Base-by-base conservation (phyloP, 1,140 invertebrate genomes). In the Drosophila azteca region DNA sequence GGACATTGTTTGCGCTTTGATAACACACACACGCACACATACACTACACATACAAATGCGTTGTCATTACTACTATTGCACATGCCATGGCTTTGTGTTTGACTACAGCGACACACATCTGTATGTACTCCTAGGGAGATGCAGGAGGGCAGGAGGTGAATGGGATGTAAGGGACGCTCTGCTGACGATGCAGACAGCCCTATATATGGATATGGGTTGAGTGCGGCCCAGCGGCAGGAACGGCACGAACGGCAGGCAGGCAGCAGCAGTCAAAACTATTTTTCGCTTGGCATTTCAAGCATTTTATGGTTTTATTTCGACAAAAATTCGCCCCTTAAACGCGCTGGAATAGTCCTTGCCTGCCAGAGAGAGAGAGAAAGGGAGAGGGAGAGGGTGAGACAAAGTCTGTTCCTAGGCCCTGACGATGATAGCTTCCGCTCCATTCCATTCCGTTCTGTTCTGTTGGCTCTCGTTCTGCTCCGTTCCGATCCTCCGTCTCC, bases 251-350 rank as follows among this genome's bases (percentile, higher is more conserved):
- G n/a, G n/a, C 20, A 5, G 11, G 17, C 4, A 22, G 55, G 44
- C 55, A 60, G 50, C 57, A 77, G 66, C 82, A 85, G 82, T 85
- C 82, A 85, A 85, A 85, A 85, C 82, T 85, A 85, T 85, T 85
- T 87, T 85, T 85, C 82, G 82, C 82, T 82, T 85, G 82, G 82
- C 78, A 85, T 85, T 85, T 85, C 82, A 87, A 87, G 83, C 78
- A 85, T 85, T 85, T 85, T 76, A 85, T 85, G 82, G 82, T 85
- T 82, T 85, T 85, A 85, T 85, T 85, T 85, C 78, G 63, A 85
- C 82, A 87, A 85, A 85, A 85, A 85, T 78, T 82, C 66, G 74
- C 74, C 74, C 64, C 72, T 87, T 77, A 87, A 85, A 77, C 75
- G 84, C 77, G 82, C 82, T 81, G 55, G 44, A 69, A 87, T 77